Evolutionary conservation across 2,888 invertebrate genomes (phyloP).

Genomic region (Metalampra italica): DNA sequence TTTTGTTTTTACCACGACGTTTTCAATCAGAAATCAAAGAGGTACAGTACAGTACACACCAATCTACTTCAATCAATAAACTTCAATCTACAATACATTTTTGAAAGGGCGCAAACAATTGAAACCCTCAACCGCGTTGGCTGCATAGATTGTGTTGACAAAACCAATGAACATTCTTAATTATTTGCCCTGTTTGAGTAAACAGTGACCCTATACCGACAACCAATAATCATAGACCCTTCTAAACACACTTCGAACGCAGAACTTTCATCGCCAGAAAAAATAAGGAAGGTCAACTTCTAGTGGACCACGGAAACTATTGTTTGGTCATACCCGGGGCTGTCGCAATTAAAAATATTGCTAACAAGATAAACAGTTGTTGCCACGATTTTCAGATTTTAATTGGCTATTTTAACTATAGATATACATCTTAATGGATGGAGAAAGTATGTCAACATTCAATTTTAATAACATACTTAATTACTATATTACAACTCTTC

Average conservation of each 20-base stretch:
- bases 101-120: constrained; percentile 56
- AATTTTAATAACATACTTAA: neutral
- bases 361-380: constrained; percentile 74
- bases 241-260: constrained; percentile 10
- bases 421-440: constrained; percentile 55
- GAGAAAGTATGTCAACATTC: neutral
- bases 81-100: constrained; percentile 38
- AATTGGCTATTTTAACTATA: constrained; percentile 60
- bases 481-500: too few relatives aligned
- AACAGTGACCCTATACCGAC: constrained; percentile 58
- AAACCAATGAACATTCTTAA: constrained; percentile 76
- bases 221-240: constrained; percentile 41
- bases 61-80: constrained; percentile 36
- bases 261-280: constrained; percentile 5
- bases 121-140: constrained; percentile 40
- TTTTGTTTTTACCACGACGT: neutral
- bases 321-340: constrained; percentile 61
- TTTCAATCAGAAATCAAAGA: neutral
- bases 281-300: constrained; percentile 27
- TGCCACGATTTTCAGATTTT: constrained; percentile 54
- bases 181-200: constrained; percentile 70
- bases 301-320: constrained; percentile 48
- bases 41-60: neutral
- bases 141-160: constrained; percentile 63
- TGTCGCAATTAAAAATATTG: constrained; percentile 75